Percentiles rank a stretch among this genome's conserved stretches.
Evolutionary conservation across 2,797 vertebrate species (phyloP).

Genomic region (Cyprinodon diabolis): DNA sequence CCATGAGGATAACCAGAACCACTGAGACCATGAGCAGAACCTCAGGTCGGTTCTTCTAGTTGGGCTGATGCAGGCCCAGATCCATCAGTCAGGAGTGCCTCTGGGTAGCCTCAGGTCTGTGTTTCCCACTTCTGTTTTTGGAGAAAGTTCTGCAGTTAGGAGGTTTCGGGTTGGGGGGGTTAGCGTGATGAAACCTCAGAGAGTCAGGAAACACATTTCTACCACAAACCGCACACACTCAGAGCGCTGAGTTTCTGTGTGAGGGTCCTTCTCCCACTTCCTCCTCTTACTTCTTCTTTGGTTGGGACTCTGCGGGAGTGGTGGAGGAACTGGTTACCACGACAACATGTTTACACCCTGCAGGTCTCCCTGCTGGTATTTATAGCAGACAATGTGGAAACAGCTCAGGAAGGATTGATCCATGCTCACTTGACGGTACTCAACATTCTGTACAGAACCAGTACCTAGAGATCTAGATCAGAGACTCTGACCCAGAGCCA

Average conservation of each 20-base stretch:
- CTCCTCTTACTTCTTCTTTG: constrained; percentile 64
- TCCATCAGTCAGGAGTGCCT: not conserved
- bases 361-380: constrained; percentile 3
- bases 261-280: constrained; percentile 50
- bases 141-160: constrained; percentile 33
- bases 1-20: no score
- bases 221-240: constrained; percentile 33
- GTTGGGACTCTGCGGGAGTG: constrained; percentile 6
- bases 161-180: constrained; percentile 20
- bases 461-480: not conserved
- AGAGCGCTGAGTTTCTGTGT: not conserved
- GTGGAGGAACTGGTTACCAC: constrained; percentile 40
- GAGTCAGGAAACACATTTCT: constrained; percentile 78
- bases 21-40: no score
- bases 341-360: constrained; percentile 18
- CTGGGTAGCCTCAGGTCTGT: not conserved
- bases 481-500: not conserved
- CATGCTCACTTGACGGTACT: no score
- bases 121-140: constrained; percentile 12
- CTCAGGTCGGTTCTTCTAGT: no score
- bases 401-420: no score
- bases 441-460: not conserved
- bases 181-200: constrained; percentile 39
- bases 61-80: not conserved
- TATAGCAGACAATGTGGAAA: not conserved